phyloP scores from a whole-genome alignment of 2,797 vertebrate genomes.

The Pagetopsis macropterus region DNA sequence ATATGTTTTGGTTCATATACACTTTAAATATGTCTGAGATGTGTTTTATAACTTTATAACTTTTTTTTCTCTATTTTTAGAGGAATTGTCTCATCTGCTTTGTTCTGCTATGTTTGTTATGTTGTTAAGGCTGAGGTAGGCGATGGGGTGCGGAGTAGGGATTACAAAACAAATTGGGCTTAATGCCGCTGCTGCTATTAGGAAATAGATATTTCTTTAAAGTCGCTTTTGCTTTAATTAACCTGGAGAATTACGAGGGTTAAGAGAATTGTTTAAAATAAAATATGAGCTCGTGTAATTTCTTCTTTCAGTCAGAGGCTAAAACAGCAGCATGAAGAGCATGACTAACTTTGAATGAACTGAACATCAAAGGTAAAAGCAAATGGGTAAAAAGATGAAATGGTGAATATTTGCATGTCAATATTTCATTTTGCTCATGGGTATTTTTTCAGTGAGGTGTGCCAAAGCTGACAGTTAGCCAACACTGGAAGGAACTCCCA shows the following conservation, averaged over 20 bases:
- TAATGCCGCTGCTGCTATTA: no score
- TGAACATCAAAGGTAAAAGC: conserved; percentile 9
- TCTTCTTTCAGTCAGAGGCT: neutral
- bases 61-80: no score
- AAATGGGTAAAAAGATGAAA: neutral
- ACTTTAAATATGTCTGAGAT: no score
- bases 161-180: no score
- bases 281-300: neutral
- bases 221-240: neutral
- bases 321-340: neutral
- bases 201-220: neutral
- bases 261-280: neutral
- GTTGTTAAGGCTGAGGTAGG: no score
- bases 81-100: no score
- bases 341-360: neutral
- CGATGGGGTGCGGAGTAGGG: no score
- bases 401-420: conserved; percentile 17
- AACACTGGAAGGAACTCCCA: conserved; percentile 30
- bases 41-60: no score
- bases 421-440: conserved; percentile 1
- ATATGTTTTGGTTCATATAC: neutral
- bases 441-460: conserved; percentile 13
- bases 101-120: no score
- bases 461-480: neutral
- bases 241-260: neutral